phyloP scores from a whole-genome alignment of 1,140 invertebrate genomes.

The Bombus polaris region DNA sequence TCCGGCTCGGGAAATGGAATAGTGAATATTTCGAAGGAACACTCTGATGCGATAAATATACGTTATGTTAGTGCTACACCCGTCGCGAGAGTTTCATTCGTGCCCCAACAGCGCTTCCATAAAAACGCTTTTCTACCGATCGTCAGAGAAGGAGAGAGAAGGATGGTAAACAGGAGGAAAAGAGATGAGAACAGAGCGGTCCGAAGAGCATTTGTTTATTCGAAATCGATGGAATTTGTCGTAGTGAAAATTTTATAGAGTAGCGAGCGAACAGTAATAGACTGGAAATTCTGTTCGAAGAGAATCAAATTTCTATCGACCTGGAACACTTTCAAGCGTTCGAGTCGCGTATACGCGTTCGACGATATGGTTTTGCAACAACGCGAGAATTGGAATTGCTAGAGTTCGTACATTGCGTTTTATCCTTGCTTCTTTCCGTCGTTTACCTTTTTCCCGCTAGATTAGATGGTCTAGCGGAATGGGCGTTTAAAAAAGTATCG shows the following conservation, averaged over 20 bases:
- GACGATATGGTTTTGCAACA: neutral
- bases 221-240: slow-evolving; percentile 47
- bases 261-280: slow-evolving; percentile 24
- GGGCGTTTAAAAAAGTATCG: neutral
- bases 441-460: neutral
- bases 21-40: slow-evolving; percentile 39
- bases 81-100: slow-evolving; percentile 30
- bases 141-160: neutral
- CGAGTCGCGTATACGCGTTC: neutral
- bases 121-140: slow-evolving; percentile 19
- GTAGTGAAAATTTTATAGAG: slow-evolving; percentile 40
- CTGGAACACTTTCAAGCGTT: slow-evolving; percentile 9
- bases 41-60: slow-evolving; percentile 36
- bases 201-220: slow-evolving; percentile 46
- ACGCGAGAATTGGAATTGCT: neutral
- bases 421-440: neutral
- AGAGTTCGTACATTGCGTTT: neutral
- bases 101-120: slow-evolving; percentile 3
- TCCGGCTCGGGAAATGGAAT: slow-evolving; percentile 36
- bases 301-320: slow-evolving; percentile 38
- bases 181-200: neutral
- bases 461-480: neutral
- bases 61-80: slow-evolving; percentile 26
- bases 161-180: neutral
- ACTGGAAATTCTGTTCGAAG: slow-evolving; percentile 20